Conservation (phyloP, 2,888 invertebrate genomes). For the Agrilus biguttatus region DNA sequence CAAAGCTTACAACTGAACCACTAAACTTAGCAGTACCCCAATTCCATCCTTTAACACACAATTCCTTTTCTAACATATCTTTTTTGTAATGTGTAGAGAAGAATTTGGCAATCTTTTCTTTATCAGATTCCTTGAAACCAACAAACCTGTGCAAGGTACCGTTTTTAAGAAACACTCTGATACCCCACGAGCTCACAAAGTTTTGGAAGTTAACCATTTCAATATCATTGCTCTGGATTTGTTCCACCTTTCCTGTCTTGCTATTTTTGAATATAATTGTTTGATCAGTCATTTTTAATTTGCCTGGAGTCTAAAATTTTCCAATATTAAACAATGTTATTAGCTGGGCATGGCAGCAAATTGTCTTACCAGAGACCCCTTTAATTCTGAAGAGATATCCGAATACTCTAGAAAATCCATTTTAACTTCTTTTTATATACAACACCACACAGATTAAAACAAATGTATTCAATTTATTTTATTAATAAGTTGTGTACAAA, state of each 20-base stretch:
- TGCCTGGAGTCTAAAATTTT: slow-evolving; percentile 65
- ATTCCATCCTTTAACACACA: slow-evolving; percentile 96
- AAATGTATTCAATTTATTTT: no score
- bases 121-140: slow-evolving; percentile 90
- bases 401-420: slow-evolving; percentile 83
- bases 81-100: slow-evolving; percentile 70
- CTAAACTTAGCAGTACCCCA: slow-evolving; percentile 95
- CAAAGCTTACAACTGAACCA: slow-evolving; percentile 74
- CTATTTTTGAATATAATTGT: slow-evolving; percentile 86
- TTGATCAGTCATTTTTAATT: slow-evolving; percentile 83
- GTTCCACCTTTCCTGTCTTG: slow-evolving; percentile 93
- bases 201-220: slow-evolving; percentile 86
- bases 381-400: slow-evolving; percentile 70
- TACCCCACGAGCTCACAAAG: slow-evolving; percentile 79
- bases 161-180: slow-evolving; percentile 79
- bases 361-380: slow-evolving; percentile 68
- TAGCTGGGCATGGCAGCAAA: not conserved
- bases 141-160: slow-evolving; percentile 83
- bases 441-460: no score
- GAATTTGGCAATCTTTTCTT: slow-evolving; percentile 85
- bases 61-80: slow-evolving; percentile 80
- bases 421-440: slow-evolving; percentile 6
- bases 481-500: no score
- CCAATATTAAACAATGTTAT: not conserved
- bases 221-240: slow-evolving; percentile 70